Evolutionary conservation across 2,113 vertebrate species (phyloP).

Genomic region (Leucosticte australis): DNA sequence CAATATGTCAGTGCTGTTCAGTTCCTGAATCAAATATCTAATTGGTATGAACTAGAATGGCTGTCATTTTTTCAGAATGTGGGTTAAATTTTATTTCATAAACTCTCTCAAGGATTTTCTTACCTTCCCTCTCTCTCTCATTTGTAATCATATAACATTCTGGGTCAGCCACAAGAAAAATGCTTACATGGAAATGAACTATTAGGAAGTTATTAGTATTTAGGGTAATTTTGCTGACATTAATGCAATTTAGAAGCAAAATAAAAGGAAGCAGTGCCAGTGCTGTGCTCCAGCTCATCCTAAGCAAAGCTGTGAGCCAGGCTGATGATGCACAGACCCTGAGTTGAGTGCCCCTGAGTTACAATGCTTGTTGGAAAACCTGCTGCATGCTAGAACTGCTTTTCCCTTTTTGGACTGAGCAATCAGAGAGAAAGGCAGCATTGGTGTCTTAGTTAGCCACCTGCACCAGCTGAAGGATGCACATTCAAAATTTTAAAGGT

Average conservation of each 20-base stretch:
- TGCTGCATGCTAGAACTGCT: not conserved
- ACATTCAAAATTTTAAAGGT: not conserved
- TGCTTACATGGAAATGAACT: constrained; percentile 20
- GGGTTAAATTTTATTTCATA: not conserved
- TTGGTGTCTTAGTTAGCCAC: not conserved
- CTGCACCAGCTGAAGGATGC: not conserved
- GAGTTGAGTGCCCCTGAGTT: not conserved
- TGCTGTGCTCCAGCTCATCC: not conserved
- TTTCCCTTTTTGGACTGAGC: not conserved
- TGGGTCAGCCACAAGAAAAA: not conserved
- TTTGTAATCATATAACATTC: not conserved
- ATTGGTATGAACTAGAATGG: not conserved
- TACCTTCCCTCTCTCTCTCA: not conserved
- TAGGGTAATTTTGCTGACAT: not conserved
- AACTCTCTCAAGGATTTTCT: not conserved
- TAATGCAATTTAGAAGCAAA: constrained; percentile 48
- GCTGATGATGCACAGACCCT: constrained; percentile 4
- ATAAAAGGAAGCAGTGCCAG: constrained; percentile 28
- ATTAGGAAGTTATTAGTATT: constrained; percentile 45
- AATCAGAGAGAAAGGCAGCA: not conserved
- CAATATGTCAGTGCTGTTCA: not conserved
- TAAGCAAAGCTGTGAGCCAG: not conserved
- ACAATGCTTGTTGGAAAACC: not conserved
- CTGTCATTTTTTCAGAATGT: not conserved
- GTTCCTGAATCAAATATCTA: not conserved